These are phyloP conservation scores for Mamestra configurata DNA, from an alignment of 1,140 invertebrate species.

Conservation along the genomic window DNA sequence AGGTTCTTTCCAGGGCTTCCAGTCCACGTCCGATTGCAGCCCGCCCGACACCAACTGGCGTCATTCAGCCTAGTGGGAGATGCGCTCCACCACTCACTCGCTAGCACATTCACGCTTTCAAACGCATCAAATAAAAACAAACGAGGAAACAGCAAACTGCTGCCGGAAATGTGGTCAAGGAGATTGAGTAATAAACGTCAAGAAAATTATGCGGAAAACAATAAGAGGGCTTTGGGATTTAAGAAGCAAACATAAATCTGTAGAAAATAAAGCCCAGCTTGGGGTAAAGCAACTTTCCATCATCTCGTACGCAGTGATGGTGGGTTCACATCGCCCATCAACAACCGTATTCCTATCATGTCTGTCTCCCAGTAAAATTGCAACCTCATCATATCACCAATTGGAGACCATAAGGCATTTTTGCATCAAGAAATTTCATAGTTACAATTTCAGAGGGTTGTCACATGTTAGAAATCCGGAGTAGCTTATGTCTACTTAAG, in stretches of 20 bases:
- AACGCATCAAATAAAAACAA: slow-evolving; percentile 39
- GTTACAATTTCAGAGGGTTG: slow-evolving; percentile 73
- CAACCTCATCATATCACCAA: slow-evolving; percentile 53
- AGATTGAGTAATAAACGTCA: neutral
- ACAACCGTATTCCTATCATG: slow-evolving; percentile 75
- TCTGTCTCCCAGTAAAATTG: slow-evolving; percentile 71
- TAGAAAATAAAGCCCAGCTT: neutral
- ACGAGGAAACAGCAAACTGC: neutral
- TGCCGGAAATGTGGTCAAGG: neutral
- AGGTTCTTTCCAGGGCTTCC: neutral
- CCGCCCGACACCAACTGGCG: slow-evolving; percentile 67
- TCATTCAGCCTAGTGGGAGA: slow-evolving; percentile 72
- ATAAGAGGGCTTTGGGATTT: neutral
- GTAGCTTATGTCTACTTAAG: slow-evolving; percentile 79
- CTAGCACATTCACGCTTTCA: slow-evolving; percentile 55
- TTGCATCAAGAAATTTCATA: slow-evolving; percentile 1
- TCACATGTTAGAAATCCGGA: slow-evolving; percentile 70
- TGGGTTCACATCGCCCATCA: slow-evolving; percentile 72
- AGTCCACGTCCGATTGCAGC: slow-evolving; percentile 31
- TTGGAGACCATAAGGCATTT: neutral
- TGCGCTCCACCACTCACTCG: slow-evolving; percentile 67
- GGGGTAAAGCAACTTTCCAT: slow-evolving; percentile 14
- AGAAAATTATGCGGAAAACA: neutral
- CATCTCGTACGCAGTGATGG: slow-evolving; percentile 57
- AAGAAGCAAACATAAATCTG: slow-evolving; percentile 7